Percentiles rank a stretch among this genome's conserved stretches.
phyloP scores from a whole-genome alignment of 2,113 vertebrate species.

The Siphamia tubifer region DNA sequence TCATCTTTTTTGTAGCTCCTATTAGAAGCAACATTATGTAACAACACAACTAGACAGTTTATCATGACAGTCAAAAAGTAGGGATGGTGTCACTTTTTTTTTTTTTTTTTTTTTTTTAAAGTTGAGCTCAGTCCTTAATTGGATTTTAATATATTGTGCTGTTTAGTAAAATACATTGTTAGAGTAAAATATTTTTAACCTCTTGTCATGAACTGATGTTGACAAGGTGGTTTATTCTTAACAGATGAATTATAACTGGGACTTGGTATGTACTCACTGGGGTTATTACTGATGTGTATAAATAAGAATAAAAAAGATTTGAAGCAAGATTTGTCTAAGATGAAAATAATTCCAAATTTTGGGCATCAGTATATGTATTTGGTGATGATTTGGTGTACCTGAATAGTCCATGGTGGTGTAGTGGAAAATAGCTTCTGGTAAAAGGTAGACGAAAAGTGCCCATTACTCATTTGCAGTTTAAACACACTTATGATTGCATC shows the following conservation, averaged over 20 bases:
- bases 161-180: neutral
- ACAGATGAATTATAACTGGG: too few species aligned
- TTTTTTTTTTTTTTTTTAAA: too few species aligned
- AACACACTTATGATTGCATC: constrained; percentile 14
- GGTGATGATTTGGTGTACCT: neutral
- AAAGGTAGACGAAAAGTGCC: neutral
- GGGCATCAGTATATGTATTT: too few species aligned
- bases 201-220: too few species aligned
- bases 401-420: neutral
- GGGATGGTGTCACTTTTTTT: neutral
- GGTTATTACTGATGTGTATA: too few species aligned
- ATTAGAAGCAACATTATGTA: constrained; percentile 18
- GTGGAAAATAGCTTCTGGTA: neutral
- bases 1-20: constrained; percentile 32
- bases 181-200: too few species aligned
- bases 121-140: neutral
- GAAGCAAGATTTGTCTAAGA: too few species aligned
- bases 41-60: neutral
- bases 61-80: neutral
- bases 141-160: neutral
- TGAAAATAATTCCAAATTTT: too few species aligned
- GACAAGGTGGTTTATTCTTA: too few species aligned
- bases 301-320: too few species aligned
- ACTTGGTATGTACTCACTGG: too few species aligned
- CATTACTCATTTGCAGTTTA: constrained; percentile 27